Evolutionary conservation across 2,888 invertebrate genomes (phyloP), one percentile per base, ranked within the genome.

Genomic region (Mythimna albipuncta): DNA sequence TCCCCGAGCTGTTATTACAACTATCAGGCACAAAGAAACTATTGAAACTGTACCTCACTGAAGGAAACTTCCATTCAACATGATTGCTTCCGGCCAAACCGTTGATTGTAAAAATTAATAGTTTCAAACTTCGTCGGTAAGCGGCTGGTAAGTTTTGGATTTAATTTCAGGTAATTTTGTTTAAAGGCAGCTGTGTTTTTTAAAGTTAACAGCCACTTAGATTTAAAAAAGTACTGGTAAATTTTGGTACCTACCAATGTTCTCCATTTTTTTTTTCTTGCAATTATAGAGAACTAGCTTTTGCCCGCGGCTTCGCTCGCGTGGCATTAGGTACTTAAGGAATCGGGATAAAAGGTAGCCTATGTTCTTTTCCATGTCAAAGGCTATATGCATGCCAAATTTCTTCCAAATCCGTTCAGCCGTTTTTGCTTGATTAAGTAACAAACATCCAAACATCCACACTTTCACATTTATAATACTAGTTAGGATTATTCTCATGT

Each of bases 1-100:
- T 84, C 71, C 72, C 66, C 63, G 35, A 74, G 81, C 78, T 85
- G 83, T 85, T 84, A 85, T 85, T 81, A 81, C 79, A 85, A 82
- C 84, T 82, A 84, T 82, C 74, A 81, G 75, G 63, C 70, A 75
- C 67, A 83, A 81, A 83, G 83, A 78, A 84, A 85, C 84, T 75
- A 77, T 81, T 78, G 81, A 79, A 85, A 82, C 72, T 64, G 64
- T 75, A 74, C 76, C 58, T 76, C 55, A 66, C 55, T 57, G 55
- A 47, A 77, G 66, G 72, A 77, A 84, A 85, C 77, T 85, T 84
- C 58, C 64, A 75, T 79, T 84, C 61, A 77, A 79, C 72, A 82
- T 82, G 75, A 85, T 83, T 85, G 82, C 82, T 82, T 82, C 72
- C 70, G 61, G 74, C 75, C 75, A 69, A 85, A 81, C 73, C 74